Evolutionary conservation across 1,140 invertebrate genomes (phyloP).

Genomic region (Dryas iulia): DNA sequence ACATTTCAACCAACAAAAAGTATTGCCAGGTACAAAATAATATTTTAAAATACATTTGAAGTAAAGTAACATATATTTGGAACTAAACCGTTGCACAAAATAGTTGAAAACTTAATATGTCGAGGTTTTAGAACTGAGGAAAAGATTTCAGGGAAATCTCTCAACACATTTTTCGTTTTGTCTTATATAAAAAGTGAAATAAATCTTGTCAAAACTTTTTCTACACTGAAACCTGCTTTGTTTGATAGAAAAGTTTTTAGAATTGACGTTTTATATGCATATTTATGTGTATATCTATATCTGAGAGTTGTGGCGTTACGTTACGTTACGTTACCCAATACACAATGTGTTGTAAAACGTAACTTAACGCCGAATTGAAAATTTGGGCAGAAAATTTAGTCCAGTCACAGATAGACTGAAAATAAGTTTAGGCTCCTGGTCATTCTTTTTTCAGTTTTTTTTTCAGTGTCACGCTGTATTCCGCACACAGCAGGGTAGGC

Average conservation of each 20-base stretch:
- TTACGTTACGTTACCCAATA: no score
- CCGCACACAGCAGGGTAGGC: no score
- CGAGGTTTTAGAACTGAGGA: not conserved
- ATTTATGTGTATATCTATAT: not conserved
- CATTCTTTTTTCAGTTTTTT: no score
- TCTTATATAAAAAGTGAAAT: conserved; percentile 1
- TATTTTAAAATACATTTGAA: not conserved
- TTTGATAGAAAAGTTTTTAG: not conserved
- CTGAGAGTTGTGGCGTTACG: no score
- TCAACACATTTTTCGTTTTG: conserved; percentile 1
- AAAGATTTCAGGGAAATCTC: not conserved
- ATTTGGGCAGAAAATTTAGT: no score
- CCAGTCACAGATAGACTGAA: no score
- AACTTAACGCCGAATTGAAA: no score
- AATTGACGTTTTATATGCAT: not conserved
- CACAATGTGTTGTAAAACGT: no score
- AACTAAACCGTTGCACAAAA: not conserved
- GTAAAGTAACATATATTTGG: not conserved
- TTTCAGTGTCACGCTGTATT: no score
- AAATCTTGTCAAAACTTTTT: conserved; percentile 3
- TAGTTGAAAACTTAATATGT: not conserved
- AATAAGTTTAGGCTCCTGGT: no score
- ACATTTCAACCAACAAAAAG: no score
- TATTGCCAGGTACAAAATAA: no score
- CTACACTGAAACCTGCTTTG: not conserved